phyloP scores from a whole-genome alignment of 2,797 vertebrate species.

The Florisuga fusca region DNA sequence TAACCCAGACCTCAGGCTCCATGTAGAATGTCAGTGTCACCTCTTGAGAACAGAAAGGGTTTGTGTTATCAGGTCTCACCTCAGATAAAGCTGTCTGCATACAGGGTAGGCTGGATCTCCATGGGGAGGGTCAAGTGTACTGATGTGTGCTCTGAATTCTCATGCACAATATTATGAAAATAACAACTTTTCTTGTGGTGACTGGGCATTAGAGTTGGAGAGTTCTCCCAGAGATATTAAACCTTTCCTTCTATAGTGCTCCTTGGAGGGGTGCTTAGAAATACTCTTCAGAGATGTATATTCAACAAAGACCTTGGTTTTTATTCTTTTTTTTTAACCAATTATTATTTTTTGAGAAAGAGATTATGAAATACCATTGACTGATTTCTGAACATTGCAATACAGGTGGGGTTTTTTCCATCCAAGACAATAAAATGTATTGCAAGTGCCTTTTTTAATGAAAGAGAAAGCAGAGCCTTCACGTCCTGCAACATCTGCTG shows the following conservation, averaged over 20 bases:
- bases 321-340: background rate
- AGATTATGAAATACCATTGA: slow-evolving; percentile 34
- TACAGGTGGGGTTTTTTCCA: slow-evolving; percentile 41
- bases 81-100: background rate
- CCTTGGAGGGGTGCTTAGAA: slow-evolving; percentile 1
- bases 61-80: background rate
- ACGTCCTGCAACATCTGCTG: slow-evolving; percentile 69
- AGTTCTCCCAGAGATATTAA: background rate
- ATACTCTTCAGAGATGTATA: background rate
- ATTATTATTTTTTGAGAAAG: background rate
- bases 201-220: background rate
- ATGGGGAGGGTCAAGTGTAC: background rate
- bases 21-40: background rate
- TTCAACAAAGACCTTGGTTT: background rate
- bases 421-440: slow-evolving; percentile 61
- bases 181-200: background rate
- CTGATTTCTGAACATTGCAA: slow-evolving; percentile 48
- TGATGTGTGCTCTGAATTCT: background rate
- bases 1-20: background rate
- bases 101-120: background rate
- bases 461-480: slow-evolving; percentile 70
- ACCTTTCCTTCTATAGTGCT: background rate
- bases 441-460: slow-evolving; percentile 60
- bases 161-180: background rate
- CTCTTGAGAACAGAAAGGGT: background rate